Percentiles rank a stretch among this genome's conserved stretches.
These are phyloP conservation scores for Nycticryphes semicollaris DNA, from an alignment of 2,113 vertebrate genomes.

Conservation along the genomic window DNA sequence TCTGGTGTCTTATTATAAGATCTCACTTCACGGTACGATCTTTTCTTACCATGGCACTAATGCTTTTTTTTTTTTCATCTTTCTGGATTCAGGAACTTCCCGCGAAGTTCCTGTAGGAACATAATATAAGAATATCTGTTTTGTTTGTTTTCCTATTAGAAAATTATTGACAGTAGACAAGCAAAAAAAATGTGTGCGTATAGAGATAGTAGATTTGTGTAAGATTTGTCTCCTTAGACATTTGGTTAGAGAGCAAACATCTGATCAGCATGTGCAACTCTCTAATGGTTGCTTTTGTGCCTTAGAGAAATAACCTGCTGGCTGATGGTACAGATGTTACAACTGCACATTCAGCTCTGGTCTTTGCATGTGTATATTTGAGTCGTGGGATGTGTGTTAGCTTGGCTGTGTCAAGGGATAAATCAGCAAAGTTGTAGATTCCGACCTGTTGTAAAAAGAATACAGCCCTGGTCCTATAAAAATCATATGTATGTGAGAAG, in stretches of 20 bases:
- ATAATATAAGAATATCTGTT: neutral
- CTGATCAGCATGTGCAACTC: neutral
- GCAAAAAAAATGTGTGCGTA: neutral
- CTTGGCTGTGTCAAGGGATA: neutral
- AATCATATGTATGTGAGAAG: neutral
- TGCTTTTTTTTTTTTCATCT: neutral
- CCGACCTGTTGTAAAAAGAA: neutral
- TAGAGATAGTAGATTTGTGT: neutral
- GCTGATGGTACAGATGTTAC: neutral
- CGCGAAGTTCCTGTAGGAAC: neutral
- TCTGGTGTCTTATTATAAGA: neutral
- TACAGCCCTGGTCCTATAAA: neutral
- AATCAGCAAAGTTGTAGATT: neutral
- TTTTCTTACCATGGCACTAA: neutral
- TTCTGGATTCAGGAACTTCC: neutral
- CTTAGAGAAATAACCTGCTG: neutral
- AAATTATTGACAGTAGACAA: neutral
- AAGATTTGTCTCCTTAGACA: neutral
- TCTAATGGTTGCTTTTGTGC: neutral
- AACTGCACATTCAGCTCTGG: neutral
- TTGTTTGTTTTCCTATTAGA: neutral
- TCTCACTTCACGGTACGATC: neutral
- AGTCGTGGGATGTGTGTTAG: fast-evolving
- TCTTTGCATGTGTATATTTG: neutral
- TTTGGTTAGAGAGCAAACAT: neutral